A percentile compares a stretch with the other conserved stretches of the same genome.
These are phyloP conservation scores for Oncorhynchus masou DNA, from an alignment of 2,113 vertebrate species.

Conservation along the genomic window DNA sequence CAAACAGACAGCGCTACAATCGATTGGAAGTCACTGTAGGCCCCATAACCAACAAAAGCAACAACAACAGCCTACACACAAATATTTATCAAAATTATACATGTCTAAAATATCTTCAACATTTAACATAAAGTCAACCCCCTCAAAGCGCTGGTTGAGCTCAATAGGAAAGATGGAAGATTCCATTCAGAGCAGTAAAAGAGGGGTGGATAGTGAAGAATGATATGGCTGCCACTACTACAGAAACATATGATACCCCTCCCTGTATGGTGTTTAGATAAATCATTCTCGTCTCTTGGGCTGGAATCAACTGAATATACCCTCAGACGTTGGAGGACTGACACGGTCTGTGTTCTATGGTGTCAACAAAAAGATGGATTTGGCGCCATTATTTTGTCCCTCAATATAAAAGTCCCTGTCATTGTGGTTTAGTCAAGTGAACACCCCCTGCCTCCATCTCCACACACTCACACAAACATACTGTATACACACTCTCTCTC, in stretches of 20 bases:
- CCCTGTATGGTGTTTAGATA: background rate
- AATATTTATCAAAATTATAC: too few relatives aligned
- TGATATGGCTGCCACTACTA: too few relatives aligned
- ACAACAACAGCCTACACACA: too few relatives aligned
- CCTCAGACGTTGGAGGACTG: background rate
- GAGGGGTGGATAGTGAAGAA: too few relatives aligned
- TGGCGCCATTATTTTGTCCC: background rate
- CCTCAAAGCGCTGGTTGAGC: too few relatives aligned
- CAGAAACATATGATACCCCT: background rate
- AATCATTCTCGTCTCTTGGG: background rate
- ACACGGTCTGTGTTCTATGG: background rate
- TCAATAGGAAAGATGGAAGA: too few relatives aligned
- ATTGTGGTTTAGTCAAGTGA: too few relatives aligned
- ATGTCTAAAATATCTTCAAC: too few relatives aligned
- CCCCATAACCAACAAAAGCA: too few relatives aligned
- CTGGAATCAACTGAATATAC: background rate
- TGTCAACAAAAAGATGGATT: constrained; percentile 11
- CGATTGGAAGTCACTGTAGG: background rate
- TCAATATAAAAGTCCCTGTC: background rate
- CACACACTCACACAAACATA: constrained; percentile 22
- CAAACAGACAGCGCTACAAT: background rate
- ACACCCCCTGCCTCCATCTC: constrained; percentile 8
- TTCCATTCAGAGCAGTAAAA: too few relatives aligned
- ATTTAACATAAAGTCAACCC: too few relatives aligned
- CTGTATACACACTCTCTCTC: too few relatives aligned